Conservation (phyloP, 2,797 vertebrate species). For the Neopelma chrysocephalum region DNA sequence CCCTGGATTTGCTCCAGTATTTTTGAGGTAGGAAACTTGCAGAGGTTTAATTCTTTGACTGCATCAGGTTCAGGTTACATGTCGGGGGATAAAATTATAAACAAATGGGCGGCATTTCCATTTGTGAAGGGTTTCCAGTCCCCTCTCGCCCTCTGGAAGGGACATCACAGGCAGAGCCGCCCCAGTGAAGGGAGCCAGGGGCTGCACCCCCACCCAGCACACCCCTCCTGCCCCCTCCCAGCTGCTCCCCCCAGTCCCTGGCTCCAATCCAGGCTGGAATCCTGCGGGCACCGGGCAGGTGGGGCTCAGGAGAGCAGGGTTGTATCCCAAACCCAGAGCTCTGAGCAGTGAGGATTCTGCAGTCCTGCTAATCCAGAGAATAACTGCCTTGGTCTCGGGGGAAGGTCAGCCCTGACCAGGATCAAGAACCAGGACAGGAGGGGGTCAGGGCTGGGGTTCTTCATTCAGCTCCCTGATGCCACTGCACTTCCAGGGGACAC, state of each 20-base stretch:
- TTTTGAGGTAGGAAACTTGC: conserved; percentile 63
- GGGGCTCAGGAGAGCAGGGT: background rate
- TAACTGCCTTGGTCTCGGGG: background rate
- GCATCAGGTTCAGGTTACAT: conserved; percentile 77
- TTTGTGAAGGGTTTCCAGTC: conserved; percentile 72
- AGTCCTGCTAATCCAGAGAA: background rate
- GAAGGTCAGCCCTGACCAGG: background rate
- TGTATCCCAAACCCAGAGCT: background rate
- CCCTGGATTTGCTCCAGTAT: conserved; percentile 73
- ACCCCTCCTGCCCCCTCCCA: background rate
- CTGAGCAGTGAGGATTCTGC: background rate
- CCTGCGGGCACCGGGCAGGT: background rate
- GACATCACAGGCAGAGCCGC: conserved; percentile 61
- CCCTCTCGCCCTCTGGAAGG: conserved; percentile 6
- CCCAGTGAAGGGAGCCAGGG: conserved; percentile 56
- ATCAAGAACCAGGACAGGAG: background rate
- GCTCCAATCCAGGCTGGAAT: background rate
- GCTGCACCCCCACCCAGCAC: background rate
- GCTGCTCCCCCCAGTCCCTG: background rate
- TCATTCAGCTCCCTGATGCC: background rate
- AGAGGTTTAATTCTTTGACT: conserved; percentile 54
- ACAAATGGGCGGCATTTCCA: conserved; percentile 79
- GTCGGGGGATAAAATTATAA: conserved; percentile 76
- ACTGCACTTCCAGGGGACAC: background rate
- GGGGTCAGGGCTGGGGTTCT: background rate